Conservation (phyloP, 1,140 invertebrate genomes). For the Heliconius hewitsoni region DNA sequence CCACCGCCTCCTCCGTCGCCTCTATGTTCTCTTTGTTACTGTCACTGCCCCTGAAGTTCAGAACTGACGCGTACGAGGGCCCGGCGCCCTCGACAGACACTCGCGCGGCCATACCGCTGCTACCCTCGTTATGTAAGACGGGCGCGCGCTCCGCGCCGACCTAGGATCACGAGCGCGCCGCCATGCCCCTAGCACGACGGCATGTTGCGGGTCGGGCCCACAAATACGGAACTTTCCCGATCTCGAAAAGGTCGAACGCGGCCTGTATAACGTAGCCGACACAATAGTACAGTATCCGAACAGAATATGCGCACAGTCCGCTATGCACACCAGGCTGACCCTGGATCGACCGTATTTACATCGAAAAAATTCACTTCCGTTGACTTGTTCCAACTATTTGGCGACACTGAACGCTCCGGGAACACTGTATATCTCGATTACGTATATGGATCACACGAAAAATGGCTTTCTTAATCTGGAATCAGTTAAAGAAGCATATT, state of each 20-base stretch:
- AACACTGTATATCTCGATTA: conserved; percentile 62
- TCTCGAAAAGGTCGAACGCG: conserved; percentile 58
- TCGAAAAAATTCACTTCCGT: conserved; percentile 79
- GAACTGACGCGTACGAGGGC: conserved; percentile 79
- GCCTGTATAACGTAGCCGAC: conserved; percentile 38
- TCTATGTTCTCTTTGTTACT: conserved; percentile 79
- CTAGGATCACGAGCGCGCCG: conserved; percentile 79
- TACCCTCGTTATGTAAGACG: conserved; percentile 75
- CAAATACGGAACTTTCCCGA: conserved; percentile 63
- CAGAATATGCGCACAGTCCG: conserved; percentile 67
- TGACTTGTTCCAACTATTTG: conserved; percentile 68
- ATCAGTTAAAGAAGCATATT: conserved; percentile 78
- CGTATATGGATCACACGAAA: conserved; percentile 56
- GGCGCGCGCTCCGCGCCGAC: conserved; percentile 78
- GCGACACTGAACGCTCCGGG: conserved; percentile 57
- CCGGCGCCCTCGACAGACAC: conserved; percentile 79
- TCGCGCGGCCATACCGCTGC: conserved; percentile 76
- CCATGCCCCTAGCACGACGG: conserved; percentile 73
- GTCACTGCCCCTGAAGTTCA: conserved; percentile 75
- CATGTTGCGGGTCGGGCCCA: conserved; percentile 72
- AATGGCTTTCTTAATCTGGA: conserved; percentile 57
- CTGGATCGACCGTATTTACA: conserved; percentile 79
- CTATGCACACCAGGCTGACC: conserved; percentile 74
- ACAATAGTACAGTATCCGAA: conserved; percentile 42
- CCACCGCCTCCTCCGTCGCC: conserved; percentile 61